Conservation (phyloP, 1,140 invertebrate species). For the Drosophila guanche region DNA sequence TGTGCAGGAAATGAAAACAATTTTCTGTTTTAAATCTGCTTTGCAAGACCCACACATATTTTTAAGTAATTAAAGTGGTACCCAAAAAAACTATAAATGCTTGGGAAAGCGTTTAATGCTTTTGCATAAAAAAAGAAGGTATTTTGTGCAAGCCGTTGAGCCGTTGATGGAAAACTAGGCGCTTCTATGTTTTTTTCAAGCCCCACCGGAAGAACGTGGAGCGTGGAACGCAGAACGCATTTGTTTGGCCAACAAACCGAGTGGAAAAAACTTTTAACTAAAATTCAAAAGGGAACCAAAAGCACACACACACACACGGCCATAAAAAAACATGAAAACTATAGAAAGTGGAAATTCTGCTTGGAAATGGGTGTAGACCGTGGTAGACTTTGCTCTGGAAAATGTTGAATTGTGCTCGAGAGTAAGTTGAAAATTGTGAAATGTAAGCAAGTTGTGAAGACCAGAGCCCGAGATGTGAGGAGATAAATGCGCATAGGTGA, state of each 20-base stretch:
- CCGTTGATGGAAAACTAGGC: not conserved
- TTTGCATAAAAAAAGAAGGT: not conserved
- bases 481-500: slow-evolving; percentile 17
- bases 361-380: too few relatives aligned
- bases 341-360: too few relatives aligned
- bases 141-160: slow-evolving; percentile 14
- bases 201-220: slow-evolving; percentile 39
- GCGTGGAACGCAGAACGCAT: slow-evolving; percentile 7
- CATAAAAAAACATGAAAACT: too few relatives aligned
- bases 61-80: too few relatives aligned
- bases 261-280: slow-evolving; percentile 59
- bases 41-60: too few relatives aligned
- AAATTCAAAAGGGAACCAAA: slow-evolving; percentile 18
- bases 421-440: slow-evolving; percentile 59
- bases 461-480: slow-evolving; percentile 12
- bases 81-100: too few relatives aligned
- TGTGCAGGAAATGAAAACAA: not conserved
- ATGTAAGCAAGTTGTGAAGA: slow-evolving; percentile 65
- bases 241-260: slow-evolving; percentile 52
- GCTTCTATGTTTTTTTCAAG: slow-evolving; percentile 9
- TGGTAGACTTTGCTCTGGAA: not conserved
- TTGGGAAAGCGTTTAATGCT: too few relatives aligned
- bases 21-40: too few relatives aligned
- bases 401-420: slow-evolving; percentile 29
- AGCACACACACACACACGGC: slow-evolving; percentile 36